Base-by-base conservation (phyloP, 2,113 vertebrate genomes). In the Pelvicachromis taeniatus region DNA sequence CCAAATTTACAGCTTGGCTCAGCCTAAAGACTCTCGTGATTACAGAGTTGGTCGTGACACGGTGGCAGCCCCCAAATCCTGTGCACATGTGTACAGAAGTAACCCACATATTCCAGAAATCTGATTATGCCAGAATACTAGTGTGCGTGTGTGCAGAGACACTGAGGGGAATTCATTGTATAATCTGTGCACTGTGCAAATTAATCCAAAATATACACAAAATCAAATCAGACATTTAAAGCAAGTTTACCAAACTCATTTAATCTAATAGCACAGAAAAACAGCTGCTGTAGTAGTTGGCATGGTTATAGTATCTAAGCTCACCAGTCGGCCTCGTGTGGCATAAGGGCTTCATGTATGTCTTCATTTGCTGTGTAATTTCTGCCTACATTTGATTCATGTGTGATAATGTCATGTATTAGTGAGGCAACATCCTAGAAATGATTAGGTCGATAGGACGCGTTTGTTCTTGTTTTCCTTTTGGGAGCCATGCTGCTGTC, bases 311-410 rank as follows among this genome's bases (percentile, higher is more conserved):
- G 68, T 75, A 52, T 52, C 17, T 52, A 6, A 77, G 68, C 26
- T 75, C 31, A 53, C 10, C 26, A 73, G 12, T 70, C 59, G 68
- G 10, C 19, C 54, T 80, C 26, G 14, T 35, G 38, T 63, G 80
- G 54, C 6, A 11, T 56, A 78, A 87, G 68, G 83, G 45, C 19
- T 56, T 35, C 59, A 54, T 48, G 26, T 86, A 42, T 53, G n/a
- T 84, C 75, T 82, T 90, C 16, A 83, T 86, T 89, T 78, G n/a
- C 65, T 6, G 21, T 77, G 16, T 80, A 38, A 79, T 82, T 84
- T 78, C 40, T 70, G 40, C 21, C 80, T 26, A n/a, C 11, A 13
- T 83, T 48, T 68, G 63, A 86, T 45, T 19, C 26, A n/a, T 38
- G 9, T 59, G 13, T 82, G 55, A 77, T 82, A 63, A 56, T 75